A percentile compares a stretch with the other conserved stretches of the same genome.
Evolutionary conservation across 2,888 invertebrate species (phyloP).

Genomic region (Drosophila pegasa): DNA sequence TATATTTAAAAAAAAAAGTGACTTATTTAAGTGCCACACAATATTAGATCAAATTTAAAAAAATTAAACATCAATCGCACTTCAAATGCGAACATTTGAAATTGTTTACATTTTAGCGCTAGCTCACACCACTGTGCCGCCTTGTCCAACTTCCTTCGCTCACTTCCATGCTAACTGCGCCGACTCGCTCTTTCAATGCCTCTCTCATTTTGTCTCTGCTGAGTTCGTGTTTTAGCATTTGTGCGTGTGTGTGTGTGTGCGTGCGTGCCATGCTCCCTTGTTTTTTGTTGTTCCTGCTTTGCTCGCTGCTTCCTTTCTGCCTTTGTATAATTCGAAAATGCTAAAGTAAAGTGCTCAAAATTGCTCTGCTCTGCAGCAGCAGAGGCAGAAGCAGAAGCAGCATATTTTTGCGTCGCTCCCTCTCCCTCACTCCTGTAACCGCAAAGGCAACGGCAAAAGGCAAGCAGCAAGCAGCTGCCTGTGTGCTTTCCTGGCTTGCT

Average conservation of each 20-base stretch:
- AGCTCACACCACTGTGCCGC: constrained; percentile 45
- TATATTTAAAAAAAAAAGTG: neutral
- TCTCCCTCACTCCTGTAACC: constrained; percentile 29
- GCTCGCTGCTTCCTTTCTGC: constrained; percentile 60
- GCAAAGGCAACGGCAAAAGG: constrained; percentile 26
- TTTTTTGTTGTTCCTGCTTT: constrained; percentile 67
- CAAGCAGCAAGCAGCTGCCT: constrained; percentile 46
- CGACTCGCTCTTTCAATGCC: constrained; percentile 30
- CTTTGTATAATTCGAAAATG: constrained; percentile 59
- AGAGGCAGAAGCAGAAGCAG: constrained; percentile 24
- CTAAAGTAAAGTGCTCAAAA: constrained; percentile 81
- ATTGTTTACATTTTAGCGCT: constrained; percentile 6
- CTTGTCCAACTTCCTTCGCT: constrained; percentile 55
- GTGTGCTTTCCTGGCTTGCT: constrained; percentile 54
- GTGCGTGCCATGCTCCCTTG: constrained; percentile 54
- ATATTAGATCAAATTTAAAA: neutral
- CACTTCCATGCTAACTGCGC: constrained; percentile 51
- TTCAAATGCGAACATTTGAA: neutral
- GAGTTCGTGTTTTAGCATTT: constrained; percentile 11
- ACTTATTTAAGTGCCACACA: too few species aligned
- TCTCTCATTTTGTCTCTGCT: constrained; percentile 10
- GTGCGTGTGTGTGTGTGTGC: constrained; percentile 18
- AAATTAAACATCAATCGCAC: too few species aligned
- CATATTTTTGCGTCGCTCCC: too few species aligned
- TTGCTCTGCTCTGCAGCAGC: constrained; percentile 58